Evolutionary conservation across 1,140 invertebrate genomes (phyloP), one percentile per base, ranked within the genome.

Genomic region (Hydropsyche tenuis): DNA sequence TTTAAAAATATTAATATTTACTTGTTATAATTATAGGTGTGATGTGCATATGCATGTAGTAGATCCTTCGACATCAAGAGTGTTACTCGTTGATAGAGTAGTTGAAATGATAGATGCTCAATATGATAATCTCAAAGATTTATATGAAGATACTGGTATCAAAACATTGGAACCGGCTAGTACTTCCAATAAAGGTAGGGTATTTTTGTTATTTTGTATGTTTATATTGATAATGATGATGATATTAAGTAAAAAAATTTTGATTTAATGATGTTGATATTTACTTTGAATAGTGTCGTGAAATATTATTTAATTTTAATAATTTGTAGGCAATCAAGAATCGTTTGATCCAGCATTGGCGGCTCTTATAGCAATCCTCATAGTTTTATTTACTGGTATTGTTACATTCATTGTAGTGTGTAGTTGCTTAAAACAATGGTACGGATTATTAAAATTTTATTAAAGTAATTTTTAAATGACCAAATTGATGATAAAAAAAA

Each of bases 11-110:
- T 22, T 62, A 27, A 72, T 74, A 43, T n/a, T n/a, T n/a, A 56
- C 7, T 63, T n/a, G 68, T 16, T 12, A 56, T 70, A 18, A 62
- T 80, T 83, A 27, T 78, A 94, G 93, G 93, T 94, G 92, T 80
- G 94, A 96, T 80, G 90, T 96, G 81, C 95, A 94, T 79, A 87
- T 96, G 69, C 91, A 95, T 79, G 93, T 94, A 0, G 92, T 96
- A 0, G 92, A 96, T 80, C 87, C 88, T 1, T 84, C 86, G 75
- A 90, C 89, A 0, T 89, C 92, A 79, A 90, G 90, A 30, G 94
- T 96, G 63, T 85, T 92, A 6, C 88, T 92, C 0, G 91, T 95
- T 25, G 89, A 92, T 45, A 89, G 93, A 72, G 92, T 95, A 7
- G 82, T 96, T 1, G 92, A 94, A 84, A 88, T 91, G 7, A 93